phyloP scores from a whole-genome alignment of 1,140 invertebrate species.

The Octopus sinensis region DNA sequence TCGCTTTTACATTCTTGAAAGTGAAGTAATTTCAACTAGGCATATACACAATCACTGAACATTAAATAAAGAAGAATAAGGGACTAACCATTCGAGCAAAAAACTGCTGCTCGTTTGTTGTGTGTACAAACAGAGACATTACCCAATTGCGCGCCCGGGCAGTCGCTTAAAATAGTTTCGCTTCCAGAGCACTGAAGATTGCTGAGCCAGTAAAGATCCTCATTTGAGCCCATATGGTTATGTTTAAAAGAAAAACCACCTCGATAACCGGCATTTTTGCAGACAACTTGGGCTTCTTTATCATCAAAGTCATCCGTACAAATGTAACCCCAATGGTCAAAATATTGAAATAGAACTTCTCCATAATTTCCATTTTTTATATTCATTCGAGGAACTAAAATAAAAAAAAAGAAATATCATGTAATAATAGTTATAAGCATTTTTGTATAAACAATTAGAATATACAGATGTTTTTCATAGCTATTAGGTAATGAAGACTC shows the following conservation, averaged over 20 bases:
- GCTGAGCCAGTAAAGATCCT: slow-evolving; percentile 28
- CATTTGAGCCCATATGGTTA: slow-evolving; percentile 1
- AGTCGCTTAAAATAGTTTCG: slow-evolving; percentile 29
- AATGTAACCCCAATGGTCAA: slow-evolving; percentile 37
- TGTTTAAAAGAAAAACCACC: slow-evolving; percentile 41
- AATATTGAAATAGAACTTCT: slow-evolving; percentile 30
- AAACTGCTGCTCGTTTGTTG: slow-evolving; percentile 32
- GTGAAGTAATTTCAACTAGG: too few relatives aligned
- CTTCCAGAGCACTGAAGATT: slow-evolving; percentile 33
- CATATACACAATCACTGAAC: too few relatives aligned
- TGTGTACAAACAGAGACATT: slow-evolving; percentile 29
- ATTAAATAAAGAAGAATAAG: background rate
- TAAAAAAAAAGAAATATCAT: slow-evolving; percentile 7
- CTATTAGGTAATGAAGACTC: too few relatives aligned
- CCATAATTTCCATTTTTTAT: slow-evolving; percentile 35
- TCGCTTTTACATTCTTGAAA: too few relatives aligned
- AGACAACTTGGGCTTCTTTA: slow-evolving; percentile 44
- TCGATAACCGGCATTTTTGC: slow-evolving; percentile 39
- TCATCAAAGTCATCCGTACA: slow-evolving; percentile 45
- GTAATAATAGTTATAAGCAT: too few relatives aligned
- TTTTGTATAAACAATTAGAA: too few relatives aligned
- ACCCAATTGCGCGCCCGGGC: slow-evolving; percentile 25
- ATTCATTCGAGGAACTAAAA: slow-evolving; percentile 31
- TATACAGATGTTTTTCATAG: too few relatives aligned
- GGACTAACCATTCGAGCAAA: slow-evolving; percentile 56